Percentiles rank a stretch among this genome's conserved stretches.
Evolutionary conservation across 2,888 invertebrate genomes (phyloP).

Genomic region (Drosophila subquinaria): DNA sequence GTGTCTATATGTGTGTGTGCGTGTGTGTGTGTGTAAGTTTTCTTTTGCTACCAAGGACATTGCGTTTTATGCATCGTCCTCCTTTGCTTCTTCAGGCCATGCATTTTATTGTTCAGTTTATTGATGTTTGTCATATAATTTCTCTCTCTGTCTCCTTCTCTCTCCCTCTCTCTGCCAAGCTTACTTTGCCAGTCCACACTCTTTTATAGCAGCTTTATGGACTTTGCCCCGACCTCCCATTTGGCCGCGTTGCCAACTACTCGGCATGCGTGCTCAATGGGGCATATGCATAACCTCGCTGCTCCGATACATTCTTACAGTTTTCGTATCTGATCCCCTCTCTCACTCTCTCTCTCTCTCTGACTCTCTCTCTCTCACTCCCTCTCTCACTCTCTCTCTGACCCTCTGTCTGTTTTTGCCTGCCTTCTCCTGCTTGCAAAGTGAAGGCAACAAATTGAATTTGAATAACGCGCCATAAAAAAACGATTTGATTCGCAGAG

Average conservation of each 20-base stretch:
- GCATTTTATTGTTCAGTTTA: slow-evolving; percentile 68
- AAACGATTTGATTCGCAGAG: slow-evolving; percentile 36
- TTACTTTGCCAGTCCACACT: slow-evolving; percentile 12
- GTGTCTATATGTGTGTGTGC: slow-evolving; percentile 9
- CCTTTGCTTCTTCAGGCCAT: slow-evolving; percentile 31
- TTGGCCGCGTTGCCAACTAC: slow-evolving; percentile 18
- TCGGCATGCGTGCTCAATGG: slow-evolving; percentile 50
- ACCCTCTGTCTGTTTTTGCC: neutral
- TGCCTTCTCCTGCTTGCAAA: too few species aligned
- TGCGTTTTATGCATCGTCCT: slow-evolving; percentile 43
- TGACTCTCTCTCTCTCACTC: neutral
- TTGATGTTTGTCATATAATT: slow-evolving; percentile 72
- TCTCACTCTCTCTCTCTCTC: neutral
- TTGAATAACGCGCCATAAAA: slow-evolving; percentile 59
- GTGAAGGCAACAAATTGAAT: slow-evolving; percentile 55
- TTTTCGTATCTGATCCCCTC: slow-evolving; percentile 25
- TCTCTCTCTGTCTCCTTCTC: slow-evolving; percentile 5
- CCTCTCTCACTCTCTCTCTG: too few species aligned
- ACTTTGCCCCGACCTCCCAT: neutral
- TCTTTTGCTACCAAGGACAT: slow-evolving; percentile 61
- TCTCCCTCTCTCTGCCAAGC: neutral
- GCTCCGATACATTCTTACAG: slow-evolving; percentile 53
- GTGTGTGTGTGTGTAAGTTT: slow-evolving; percentile 16
- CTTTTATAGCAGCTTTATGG: slow-evolving; percentile 51
- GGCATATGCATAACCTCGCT: slow-evolving; percentile 49